Base-by-base conservation (phyloP, 2,113 vertebrate species). In the Girardinichthys multiradiatus region DNA sequence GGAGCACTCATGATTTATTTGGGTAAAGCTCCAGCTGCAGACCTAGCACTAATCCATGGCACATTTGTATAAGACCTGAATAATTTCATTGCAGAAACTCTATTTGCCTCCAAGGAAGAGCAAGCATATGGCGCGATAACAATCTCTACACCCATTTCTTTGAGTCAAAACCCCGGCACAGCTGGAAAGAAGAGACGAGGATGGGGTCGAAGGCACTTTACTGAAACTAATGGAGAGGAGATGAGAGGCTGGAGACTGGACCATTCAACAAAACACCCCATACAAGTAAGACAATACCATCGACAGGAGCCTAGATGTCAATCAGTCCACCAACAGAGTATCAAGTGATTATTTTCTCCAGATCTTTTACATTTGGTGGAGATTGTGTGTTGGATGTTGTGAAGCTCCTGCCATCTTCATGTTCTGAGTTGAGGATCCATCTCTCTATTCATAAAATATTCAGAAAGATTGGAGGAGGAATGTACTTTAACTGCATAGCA, bases 1-100 rank as follows among this genome's bases (percentile, higher is more conserved):
- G 87, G 97, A 98, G 62, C 96, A 96, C 84, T 98, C 97, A 86
- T 99, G 97, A 99, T 88, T 79, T 19, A 1, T 67, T 42, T 48
- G 76, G 87, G 87, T 91, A 30, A 24, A 65, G 66, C 10, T 39
- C 51, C 26, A 58, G 35, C 72, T 26, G 64, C 48, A 51, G 48
- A 30, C 28, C 29, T 17, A 9, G 19, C 14, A 5, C 1, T 0
- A 24, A 35, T 28, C 33, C 17, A 13, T 19, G 29, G 29, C 15
- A 3, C 2, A 31, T 21, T 26, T 48, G 0, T 3, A 14, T 74
- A 74, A 81, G 48, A 28, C 24, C 6, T 2, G 39, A 33, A 24
- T 28, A 39, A 26, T 39, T 72, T 58, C 3, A 57, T 88, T 83
- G 29, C 77, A 90, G 83, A 54, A 6, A 42, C 71, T 26, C 35